A percentile compares a stretch with the other conserved stretches of the same genome.
phyloP scores from a whole-genome alignment of 2,888 invertebrate species.

The Idaea straminata region DNA sequence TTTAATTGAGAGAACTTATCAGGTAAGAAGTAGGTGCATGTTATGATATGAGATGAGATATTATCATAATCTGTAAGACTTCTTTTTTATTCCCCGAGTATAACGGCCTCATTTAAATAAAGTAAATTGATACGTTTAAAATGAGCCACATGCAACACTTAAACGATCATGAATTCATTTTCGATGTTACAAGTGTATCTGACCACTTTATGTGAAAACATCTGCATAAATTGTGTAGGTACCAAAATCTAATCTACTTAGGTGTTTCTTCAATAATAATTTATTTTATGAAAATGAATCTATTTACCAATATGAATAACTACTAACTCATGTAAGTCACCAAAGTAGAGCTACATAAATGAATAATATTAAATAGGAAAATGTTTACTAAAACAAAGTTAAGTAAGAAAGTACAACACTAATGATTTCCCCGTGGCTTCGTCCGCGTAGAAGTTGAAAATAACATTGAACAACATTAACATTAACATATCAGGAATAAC shows the following conservation, averaged over 20 bases:
- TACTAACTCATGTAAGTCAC: too few relatives aligned
- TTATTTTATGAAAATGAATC: too few relatives aligned
- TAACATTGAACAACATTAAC: too few relatives aligned
- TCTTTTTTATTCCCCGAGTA: background rate
- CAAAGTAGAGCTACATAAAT: too few relatives aligned
- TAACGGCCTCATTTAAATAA: background rate
- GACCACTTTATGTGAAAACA: conserved; percentile 1
- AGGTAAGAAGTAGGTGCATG: conserved; percentile 7
- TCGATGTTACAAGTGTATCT: background rate
- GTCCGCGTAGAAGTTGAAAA: too few relatives aligned
- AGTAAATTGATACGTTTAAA: background rate
- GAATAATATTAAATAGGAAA: too few relatives aligned
- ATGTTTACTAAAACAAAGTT: too few relatives aligned
- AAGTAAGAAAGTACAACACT: too few relatives aligned
- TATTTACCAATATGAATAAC: too few relatives aligned
- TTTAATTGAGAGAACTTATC: conserved; percentile 12
- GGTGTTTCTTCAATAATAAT: background rate
- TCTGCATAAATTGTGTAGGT: conserved; percentile 7
- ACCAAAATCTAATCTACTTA: background rate
- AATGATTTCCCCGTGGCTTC: too few relatives aligned
- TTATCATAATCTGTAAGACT: background rate
- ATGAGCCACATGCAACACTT: background rate
- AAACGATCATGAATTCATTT: background rate
- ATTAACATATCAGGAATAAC: too few relatives aligned
- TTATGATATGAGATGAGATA: background rate